A percentile compares a stretch with the other conserved stretches of the same genome.
Evolutionary conservation across 2,888 invertebrate genomes (phyloP).

Genomic region (Synanthedon tipuliformis): DNA sequence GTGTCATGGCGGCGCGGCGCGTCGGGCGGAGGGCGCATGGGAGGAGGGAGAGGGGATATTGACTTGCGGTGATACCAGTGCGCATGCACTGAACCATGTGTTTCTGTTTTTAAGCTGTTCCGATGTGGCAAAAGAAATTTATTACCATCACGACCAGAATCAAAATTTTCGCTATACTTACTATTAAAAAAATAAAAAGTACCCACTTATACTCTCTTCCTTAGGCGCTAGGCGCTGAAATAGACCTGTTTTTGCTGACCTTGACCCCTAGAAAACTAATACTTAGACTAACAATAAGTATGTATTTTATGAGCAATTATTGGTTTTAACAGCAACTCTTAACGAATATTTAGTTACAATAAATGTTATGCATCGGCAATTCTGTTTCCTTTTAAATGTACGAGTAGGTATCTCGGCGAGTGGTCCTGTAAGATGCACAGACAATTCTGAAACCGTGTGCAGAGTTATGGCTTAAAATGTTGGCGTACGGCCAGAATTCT

Average conservation of each 20-base stretch:
- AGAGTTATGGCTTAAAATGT: conserved; percentile 12
- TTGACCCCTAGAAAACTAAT: background rate
- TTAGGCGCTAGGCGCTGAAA: background rate
- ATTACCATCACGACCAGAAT: background rate
- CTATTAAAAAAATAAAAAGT: too few relatives aligned
- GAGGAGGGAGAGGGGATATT: conserved; percentile 62
- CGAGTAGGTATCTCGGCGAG: background rate
- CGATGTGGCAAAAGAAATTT: background rate
- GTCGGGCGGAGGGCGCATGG: conserved; percentile 17
- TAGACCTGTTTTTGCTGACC: background rate
- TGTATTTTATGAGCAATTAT: too few relatives aligned
- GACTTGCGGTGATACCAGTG: conserved; percentile 59
- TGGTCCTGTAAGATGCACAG: conserved; percentile 21
- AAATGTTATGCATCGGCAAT: too few relatives aligned
- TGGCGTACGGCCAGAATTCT: conserved; percentile 43
- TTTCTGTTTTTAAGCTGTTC: conserved; percentile 47
- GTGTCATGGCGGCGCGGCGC: conserved; percentile 63
- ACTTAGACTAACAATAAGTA: too few relatives aligned
- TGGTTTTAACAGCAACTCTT: too few relatives aligned
- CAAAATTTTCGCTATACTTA: too few relatives aligned
- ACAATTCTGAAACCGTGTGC: conserved; percentile 12
- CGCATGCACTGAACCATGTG: conserved; percentile 62
- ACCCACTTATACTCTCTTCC: too few relatives aligned
- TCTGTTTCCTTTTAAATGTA: too few relatives aligned
- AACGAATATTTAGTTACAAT: too few relatives aligned